phyloP scores from a whole-genome alignment of 2,797 vertebrate species.

The Tenualosa ilisha region DNA sequence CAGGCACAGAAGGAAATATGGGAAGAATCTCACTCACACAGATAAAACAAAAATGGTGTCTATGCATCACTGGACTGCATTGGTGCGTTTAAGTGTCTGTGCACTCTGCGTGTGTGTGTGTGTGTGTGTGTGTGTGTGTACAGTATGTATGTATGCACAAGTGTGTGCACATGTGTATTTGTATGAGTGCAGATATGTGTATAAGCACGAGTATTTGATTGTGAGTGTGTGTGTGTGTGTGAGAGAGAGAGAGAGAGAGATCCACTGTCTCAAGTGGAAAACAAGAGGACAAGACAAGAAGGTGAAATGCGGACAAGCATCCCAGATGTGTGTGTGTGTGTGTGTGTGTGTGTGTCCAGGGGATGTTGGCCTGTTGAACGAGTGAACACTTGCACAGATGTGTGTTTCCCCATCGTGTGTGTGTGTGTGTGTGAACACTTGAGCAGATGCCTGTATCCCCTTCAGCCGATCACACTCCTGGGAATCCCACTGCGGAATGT shows the following conservation, averaged over 20 bases:
- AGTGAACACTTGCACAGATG: conserved; percentile 39
- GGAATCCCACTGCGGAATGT: conserved; percentile 57
- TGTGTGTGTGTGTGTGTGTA: background rate
- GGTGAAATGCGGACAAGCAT: too few species aligned
- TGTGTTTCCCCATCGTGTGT: conserved; percentile 34
- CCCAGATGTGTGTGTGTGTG: background rate
- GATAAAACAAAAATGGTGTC: background rate
- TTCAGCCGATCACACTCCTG: conserved; percentile 49
- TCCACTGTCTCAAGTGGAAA: background rate
- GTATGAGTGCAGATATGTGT: background rate
- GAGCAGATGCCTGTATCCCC: conserved; percentile 12
- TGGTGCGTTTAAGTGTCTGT: background rate
- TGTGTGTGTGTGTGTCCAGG: conserved; percentile 28
- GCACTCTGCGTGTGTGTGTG: background rate
- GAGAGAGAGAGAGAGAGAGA: too few species aligned
- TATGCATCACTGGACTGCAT: background rate
- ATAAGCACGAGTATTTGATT: background rate
- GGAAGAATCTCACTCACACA: background rate
- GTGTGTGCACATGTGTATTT: background rate
- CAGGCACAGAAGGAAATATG: background rate
- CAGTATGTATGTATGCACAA: background rate
- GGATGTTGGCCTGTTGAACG: background rate
- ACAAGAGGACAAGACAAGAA: background rate
- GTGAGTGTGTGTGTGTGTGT: background rate
- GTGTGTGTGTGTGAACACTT: background rate